Evolutionary conservation across 2,888 invertebrate genomes (phyloP), one percentile per base, ranked within the genome.

Genomic region (Drosophila kambysellisi): DNA sequence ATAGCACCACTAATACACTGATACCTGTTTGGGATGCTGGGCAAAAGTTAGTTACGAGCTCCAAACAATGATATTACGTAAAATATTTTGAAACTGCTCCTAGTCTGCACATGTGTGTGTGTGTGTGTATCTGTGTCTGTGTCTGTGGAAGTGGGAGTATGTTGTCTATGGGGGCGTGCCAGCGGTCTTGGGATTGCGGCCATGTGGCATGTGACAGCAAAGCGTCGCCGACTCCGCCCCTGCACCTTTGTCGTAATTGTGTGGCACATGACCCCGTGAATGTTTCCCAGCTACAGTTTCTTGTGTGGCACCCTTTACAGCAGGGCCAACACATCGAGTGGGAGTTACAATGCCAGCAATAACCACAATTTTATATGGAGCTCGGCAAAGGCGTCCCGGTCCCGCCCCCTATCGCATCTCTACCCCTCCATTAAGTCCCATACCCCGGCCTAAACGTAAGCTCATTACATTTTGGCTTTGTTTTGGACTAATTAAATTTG

Each of bases 401-500:
- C 33, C 25, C 20, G 57, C 41, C 53, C 53, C 43, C 46, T 29
- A 56, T 62, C 46, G 67, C n/a, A 35, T 41, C 62, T 41, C 32
- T 39, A n/a, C 20, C 41, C 35, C n/a, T 17, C 11, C 17, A 17
- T 30, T n/a, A 9, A 11, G 12, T 0, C 17, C 17, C 57, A 0
- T 41, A n/a, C 62, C 61, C 29, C 32, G 37, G 81, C 75, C 77
- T 73, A 74, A 83, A 75, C 90, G 89, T 85, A 88, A 88, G 87
- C 91, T 91, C 90, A 88, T 88, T 88, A 88, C 91, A 88, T 90
- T 88, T 74, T 88, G 87, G 87, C 87, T 88, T 88, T 88, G 87
- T 88, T 88, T 91, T 88, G 91, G 83, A 88, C 87, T 91, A 88
- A 88, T 88, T 88, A 88, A 88, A 88, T 88, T 88, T 88, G 91